Base-by-base conservation (phyloP, 2,888 invertebrate species). In the Ellobium chinense region DNA sequence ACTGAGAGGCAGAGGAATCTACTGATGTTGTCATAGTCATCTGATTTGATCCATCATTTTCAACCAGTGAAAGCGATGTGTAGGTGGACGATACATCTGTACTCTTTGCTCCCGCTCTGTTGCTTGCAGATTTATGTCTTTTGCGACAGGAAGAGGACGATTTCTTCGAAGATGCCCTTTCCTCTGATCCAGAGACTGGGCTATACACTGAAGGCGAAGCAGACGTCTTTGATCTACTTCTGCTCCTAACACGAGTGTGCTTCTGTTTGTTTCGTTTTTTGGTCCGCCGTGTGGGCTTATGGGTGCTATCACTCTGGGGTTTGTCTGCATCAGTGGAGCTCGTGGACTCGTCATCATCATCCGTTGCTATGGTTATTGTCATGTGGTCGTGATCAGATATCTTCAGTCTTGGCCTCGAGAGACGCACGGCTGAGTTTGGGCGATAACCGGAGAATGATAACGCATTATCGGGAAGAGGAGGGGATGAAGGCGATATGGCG, bases 391-490 rank as follows among this genome's bases (percentile, higher is more conserved):
- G 93, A 82, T 94, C 93, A 1, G 93, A 91, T 84, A 93, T 92
- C 77, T 91, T 90, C 39, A 93, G 93, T 84, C 92, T 92, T 24
- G 94, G 93, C 60, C 93, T 92, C 81, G 94, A 91, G 76, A 94
- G 91, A 34, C 94, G 94, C 0, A 68, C 36, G n/a, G 14, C 3
- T 21, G 14, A 1, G 21, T 76, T 39, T 2, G 66, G 9, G 14
- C 27, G 24, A 5, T 12, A 34, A 1, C 14, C 65, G 7, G 66
- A 2, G 21, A 36, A 39, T 31, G 27, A 36, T 9, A 4, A 5
- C 5, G 65, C 29, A 9, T 12, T 5, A 21, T 4, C 7, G 1
- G 72, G 72, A 36, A 37, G 27, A 31, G 36, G 12, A 14, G 36
- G 72, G 2, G 58, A 36, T 4, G 72, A 36, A 4, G 21, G 12